Conservation (phyloP, 2,113 vertebrate genomes). For the Mormoops blainvillei region DNA sequence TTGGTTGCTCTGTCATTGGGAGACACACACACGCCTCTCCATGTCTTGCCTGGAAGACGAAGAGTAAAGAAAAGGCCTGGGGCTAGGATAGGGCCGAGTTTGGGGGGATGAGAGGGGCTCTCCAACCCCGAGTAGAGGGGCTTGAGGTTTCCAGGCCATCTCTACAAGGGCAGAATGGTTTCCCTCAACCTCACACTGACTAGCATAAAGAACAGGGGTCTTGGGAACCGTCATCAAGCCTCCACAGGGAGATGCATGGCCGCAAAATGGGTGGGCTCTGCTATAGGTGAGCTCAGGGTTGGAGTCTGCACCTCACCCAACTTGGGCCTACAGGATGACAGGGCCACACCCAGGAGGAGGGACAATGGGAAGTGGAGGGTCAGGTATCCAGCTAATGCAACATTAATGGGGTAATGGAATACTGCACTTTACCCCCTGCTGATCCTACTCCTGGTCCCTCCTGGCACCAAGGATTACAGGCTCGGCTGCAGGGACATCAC, state of each 20-base stretch:
- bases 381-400: constrained; percentile 64
- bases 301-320: neutral
- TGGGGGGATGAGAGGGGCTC: neutral
- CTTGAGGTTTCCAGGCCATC: neutral
- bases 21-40: neutral
- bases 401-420: constrained; percentile 72
- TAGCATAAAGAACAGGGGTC: neutral
- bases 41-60: neutral
- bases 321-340: neutral
- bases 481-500: constrained; percentile 28
- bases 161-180: neutral
- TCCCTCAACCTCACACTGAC: neutral
- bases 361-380: constrained; percentile 53
- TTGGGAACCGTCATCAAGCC: neutral
- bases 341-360: constrained; percentile 35
- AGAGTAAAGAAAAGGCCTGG: neutral
- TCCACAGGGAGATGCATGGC: neutral
- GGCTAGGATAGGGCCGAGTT: neutral
- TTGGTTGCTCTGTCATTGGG: neutral
- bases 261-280: neutral
- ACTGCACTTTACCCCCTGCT: constrained; percentile 2
- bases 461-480: constrained; percentile 7
- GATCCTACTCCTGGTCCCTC: constrained; percentile 46
- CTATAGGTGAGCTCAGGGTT: neutral
- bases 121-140: neutral